Evolutionary conservation across 1,140 invertebrate species (phyloP), one percentile per base, ranked within the genome.

Genomic region (Caerostris extrusa): DNA sequence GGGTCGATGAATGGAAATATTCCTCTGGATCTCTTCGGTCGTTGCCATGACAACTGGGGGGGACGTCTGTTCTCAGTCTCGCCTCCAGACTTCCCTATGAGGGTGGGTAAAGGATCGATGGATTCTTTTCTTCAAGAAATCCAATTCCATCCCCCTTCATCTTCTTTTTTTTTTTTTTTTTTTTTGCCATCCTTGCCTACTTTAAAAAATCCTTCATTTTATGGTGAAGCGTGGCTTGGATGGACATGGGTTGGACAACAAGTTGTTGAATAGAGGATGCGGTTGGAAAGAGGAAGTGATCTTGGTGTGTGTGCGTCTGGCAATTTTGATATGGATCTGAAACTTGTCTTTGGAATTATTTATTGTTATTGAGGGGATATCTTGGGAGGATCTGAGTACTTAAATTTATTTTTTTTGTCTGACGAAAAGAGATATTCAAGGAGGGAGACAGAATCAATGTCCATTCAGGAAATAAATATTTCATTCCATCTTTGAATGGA

Each of bases 31-130:
- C 58, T 77, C 71, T 61, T 34, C 34, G 53, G 69, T 19, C 82
- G 91, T 93, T 93, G 83, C 83, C 34, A 87, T 87, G 81, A 60
- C 55, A 60, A 93, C 90, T 34, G 5, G n/a, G 90, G 85, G 5
- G n/a, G 90, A 91, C 91, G 91, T 93, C 91, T 93, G 91, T 93
- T 64, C 83, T 58, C 64, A 83, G 91, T 93, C 91, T 93, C 82
- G 91, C 71, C 90, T 88, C 90, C 57, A 61, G 69, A 34, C 53
- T 19, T 69, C 67, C 67, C 56, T 14, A 19, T 34, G 34, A 64
- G 57, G 58, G 57, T n/a, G 57, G 85, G 17, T n/a, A 12, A 2
- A 53, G 61, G 86, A 88, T 88, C 86, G 86, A 88, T 88, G 86
- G 60, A 55, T 64, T 53, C 56, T 88, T 88, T 88, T 57, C 61